Evolutionary conservation across 37 sponge, comb jelly and placozoan genomes (phyloP).

Genomic region (Chondrosia reniformis): DNA sequence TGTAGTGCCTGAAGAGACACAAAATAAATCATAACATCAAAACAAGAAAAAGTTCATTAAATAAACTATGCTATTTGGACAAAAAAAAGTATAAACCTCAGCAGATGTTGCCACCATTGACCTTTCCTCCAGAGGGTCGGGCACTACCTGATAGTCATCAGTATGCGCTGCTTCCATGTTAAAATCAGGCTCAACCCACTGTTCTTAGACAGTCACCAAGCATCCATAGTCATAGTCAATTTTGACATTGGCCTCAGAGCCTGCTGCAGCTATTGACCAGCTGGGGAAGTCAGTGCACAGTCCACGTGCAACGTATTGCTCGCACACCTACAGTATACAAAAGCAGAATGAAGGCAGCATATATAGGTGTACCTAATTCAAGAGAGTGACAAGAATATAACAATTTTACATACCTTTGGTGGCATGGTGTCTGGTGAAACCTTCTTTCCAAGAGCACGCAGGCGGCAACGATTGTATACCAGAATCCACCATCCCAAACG

Average conservation of each 20-base stretch:
- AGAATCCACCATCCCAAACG: slow-evolving; percentile 44
- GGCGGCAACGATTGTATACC: slow-evolving; percentile 42
- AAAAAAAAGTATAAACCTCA: slow-evolving; percentile 17
- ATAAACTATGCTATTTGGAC: not conserved
- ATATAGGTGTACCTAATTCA: not conserved
- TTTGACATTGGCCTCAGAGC: slow-evolving; percentile 30
- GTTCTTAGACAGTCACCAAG: slow-evolving; percentile 35
- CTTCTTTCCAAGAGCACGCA: slow-evolving; percentile 49
- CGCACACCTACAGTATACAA: slow-evolving; percentile 24
- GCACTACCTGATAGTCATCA: slow-evolving; percentile 2
- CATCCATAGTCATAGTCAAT: slow-evolving; percentile 50
- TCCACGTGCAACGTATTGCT: slow-evolving; percentile 42
- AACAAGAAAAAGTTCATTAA: not conserved
- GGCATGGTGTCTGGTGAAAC: slow-evolving; percentile 45
- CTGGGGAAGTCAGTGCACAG: slow-evolving; percentile 40
- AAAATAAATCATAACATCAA: not conserved
- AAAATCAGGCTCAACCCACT: slow-evolving; percentile 26
- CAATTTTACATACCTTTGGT: slow-evolving; percentile 21
- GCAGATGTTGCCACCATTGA: slow-evolving; percentile 40
- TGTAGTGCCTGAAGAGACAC: slow-evolving; percentile 26
- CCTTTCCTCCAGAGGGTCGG: slow-evolving; percentile 39
- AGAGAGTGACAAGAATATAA: not conserved
- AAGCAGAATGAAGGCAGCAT: not conserved
- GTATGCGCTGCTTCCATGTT: slow-evolving; percentile 10
- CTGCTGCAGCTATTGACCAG: slow-evolving; percentile 46